Percentiles rank a stretch among this genome's conserved stretches.
Evolutionary conservation across 2,888 invertebrate genomes (phyloP).

Genomic region (Cataglyphis altisquamis): DNA sequence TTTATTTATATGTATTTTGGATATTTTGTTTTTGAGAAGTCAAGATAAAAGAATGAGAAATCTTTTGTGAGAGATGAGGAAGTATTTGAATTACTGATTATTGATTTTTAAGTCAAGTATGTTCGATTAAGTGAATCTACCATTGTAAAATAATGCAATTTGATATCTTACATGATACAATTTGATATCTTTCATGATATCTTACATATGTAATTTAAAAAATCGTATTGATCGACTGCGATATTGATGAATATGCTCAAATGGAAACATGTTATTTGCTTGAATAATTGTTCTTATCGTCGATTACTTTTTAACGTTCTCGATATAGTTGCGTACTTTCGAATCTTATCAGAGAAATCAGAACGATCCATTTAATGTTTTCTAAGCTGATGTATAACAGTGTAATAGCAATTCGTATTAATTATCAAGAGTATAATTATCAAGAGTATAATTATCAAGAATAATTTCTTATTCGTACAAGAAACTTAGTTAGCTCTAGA

Average conservation of each 20-base stretch:
- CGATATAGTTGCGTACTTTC: conserved; percentile 30
- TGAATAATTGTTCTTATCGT: conserved; percentile 43
- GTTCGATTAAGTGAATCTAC: background rate
- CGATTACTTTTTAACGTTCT: conserved; percentile 9
- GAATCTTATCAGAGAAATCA: conserved; percentile 3
- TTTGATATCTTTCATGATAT: too few species aligned
- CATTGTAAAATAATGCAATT: background rate
- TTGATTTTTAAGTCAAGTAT: background rate
- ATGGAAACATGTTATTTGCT: conserved; percentile 26
- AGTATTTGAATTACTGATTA: background rate
- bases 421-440: background rate
- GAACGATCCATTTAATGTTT: conserved; percentile 20
- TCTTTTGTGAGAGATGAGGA: background rate
- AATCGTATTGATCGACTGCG: background rate
- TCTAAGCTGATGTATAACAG: background rate
- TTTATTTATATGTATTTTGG: background rate
- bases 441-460: background rate
- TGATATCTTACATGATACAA: too few species aligned
- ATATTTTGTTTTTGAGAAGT: background rate
- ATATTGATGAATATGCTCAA: conserved; percentile 30
- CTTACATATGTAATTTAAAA: conserved; percentile 22
- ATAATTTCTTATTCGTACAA: background rate
- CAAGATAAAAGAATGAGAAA: background rate
- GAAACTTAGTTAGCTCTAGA: background rate
- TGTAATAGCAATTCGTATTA: background rate